A percentile compares a stretch with the other conserved stretches of the same genome.
Conservation (phyloP, 2,797 vertebrate genomes). For the Coregonus sp. region DNA sequence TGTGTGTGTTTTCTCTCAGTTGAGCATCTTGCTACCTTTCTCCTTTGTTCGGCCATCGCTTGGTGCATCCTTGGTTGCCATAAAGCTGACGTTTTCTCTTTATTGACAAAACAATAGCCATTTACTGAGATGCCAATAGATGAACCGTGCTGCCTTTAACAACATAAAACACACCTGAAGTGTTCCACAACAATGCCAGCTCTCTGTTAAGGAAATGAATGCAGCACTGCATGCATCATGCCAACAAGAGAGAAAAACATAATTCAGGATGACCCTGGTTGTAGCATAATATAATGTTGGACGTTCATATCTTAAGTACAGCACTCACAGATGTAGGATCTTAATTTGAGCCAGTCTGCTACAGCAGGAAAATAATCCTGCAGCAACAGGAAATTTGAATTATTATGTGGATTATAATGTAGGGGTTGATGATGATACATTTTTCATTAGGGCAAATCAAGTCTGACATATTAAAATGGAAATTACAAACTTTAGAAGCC, state of each 20-base stretch:
- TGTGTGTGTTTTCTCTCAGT: neutral
- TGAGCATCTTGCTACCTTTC: constrained; percentile 1
- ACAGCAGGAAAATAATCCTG: too few species aligned
- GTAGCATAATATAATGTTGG: too few species aligned
- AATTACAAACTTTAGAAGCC: too few species aligned
- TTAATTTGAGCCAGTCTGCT: too few species aligned
- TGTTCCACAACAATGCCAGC: neutral
- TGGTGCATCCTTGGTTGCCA: constrained; percentile 12
- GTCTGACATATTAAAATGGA: too few species aligned
- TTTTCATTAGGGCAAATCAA: too few species aligned
- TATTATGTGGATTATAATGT: too few species aligned
- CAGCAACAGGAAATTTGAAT: too few species aligned
- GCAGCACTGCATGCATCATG: neutral
- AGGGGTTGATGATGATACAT: too few species aligned
- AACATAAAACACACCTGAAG: constrained; percentile 16
- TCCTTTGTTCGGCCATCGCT: too few species aligned
- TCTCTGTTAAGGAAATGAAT: neutral
- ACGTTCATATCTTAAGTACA: too few species aligned
- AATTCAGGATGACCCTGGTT: neutral
- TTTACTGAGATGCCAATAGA: constrained; percentile 21
- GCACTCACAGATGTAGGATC: too few species aligned
- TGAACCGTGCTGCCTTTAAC: neutral
- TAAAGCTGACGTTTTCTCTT: constrained; percentile 7
- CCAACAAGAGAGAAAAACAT: neutral
- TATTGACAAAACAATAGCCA: constrained; percentile 26